Evolutionary conservation across 2,113 vertebrate species (phyloP), one percentile per base, ranked within the genome.

Genomic region (Eclectus roratus): DNA sequence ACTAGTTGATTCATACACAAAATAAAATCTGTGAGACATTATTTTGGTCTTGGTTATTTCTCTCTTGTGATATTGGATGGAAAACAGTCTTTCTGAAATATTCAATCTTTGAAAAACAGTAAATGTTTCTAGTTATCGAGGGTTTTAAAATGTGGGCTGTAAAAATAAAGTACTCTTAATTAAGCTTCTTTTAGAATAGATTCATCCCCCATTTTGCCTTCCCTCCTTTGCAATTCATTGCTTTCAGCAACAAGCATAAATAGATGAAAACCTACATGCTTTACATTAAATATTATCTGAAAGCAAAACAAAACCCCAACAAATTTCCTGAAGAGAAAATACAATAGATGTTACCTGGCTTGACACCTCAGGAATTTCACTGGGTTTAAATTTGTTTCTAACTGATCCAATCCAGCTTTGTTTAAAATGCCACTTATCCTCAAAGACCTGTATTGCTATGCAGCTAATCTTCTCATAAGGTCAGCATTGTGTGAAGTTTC

Each of bases 31-130:
- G 20, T 8, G 44, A 93, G 85, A 92, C 79, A 76, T 96, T 91
- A 89, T 92, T 95, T 97, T 96, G 82, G 55, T 92, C 69, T 64
- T 83, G 61, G 71, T 74, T 91, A 47, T 86, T 96, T 95, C 55
- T 61, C 79, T 93, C 52, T 80, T 96, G 71, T 92, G 85, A 80
- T 91, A 93, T 0, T 86, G 64, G 41, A 70, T 73, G 64, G 50
- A 73, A 96, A 95, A 64, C 5, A 35, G 29, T 33, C 56, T 76
- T 50, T 87, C 25, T 70, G 27, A 84, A 86, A 44, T 69, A 43
- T 1, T 55, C n/a, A 71, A 41, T 18, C 14, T 29, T 79, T 91
- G 60, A 50, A 96, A 96, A 89, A 29, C 56, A 84, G 39, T 39
- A 66, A 31, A 79, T 28, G 15, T 86, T 74, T 83, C 50, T 79